These are phyloP conservation scores for Drosophila emarginata DNA, from an alignment of 2,888 invertebrate genomes.

Conservation along the genomic window DNA sequence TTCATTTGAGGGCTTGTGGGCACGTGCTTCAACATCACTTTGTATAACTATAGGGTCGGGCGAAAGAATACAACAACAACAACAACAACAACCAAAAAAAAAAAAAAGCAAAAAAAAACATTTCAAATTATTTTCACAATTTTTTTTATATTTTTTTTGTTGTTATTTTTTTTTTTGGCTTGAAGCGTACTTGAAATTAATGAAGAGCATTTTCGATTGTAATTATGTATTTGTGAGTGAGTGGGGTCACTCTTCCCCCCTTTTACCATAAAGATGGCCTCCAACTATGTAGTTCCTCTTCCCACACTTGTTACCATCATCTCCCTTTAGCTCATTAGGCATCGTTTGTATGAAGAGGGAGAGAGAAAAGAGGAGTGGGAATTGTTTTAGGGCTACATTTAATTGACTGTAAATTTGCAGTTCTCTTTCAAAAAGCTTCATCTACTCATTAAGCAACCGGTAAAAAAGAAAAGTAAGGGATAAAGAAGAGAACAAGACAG, in stretches of 20 bases:
- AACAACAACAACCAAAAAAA: constrained; percentile 18
- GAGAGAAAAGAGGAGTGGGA: neutral
- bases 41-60: neutral
- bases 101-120: neutral
- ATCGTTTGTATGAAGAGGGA: constrained; percentile 46
- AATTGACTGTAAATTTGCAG: constrained; percentile 73
- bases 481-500: neutral
- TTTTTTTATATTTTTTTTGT: neutral
- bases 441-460: constrained; percentile 67
- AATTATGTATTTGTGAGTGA: constrained; percentile 73
- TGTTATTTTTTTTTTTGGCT: constrained; percentile 22
- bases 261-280: neutral
- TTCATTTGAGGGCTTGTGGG: constrained; percentile 8
- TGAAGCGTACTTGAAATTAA: constrained; percentile 70
- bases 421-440: constrained; percentile 60
- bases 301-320: constrained; percentile 13
- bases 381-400: constrained; percentile 52
- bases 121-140: neutral
- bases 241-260: constrained; percentile 43
- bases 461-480: constrained; percentile 12
- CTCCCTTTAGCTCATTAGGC: constrained; percentile 64
- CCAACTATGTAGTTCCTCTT: constrained; percentile 1
- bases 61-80: constrained; percentile 31
- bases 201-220: constrained; percentile 75
- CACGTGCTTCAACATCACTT: constrained; percentile 14